Evolutionary conservation across 2,797 vertebrate genomes (phyloP), one percentile per base, ranked within the genome.

Genomic region (Alfaro cultratus): DNA sequence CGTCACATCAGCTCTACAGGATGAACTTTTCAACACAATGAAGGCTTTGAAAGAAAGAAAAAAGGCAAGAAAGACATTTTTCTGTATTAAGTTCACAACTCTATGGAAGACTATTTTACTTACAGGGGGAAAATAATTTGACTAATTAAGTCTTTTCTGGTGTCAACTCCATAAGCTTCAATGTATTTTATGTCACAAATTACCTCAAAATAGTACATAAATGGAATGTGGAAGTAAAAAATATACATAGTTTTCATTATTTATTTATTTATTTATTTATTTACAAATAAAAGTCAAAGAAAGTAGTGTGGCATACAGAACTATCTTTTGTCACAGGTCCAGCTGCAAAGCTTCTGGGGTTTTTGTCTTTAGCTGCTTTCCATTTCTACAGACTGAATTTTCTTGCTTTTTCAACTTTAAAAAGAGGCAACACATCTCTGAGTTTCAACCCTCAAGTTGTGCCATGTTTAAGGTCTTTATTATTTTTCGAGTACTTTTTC

Each of bases 21-120:
- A 77, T 4, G 92, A 94, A 74, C 80, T 96, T 18, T 88, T 71
- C 79, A 91, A 83, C 34, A 64, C 88, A 1, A 49, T 94, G 73
- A 86, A 80, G 78, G 53, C 36, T 9, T 84, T 86, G 75, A 86
- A 83, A 60, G 73, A 34, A 47, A 92, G 89, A 76, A 88, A 87
- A 78, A 90, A 89, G 90, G 95, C 77, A 90, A 86, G 83, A 73
- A 3, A 62, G 1, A 73, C 26, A 80, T 68, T 26, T 15, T 45
- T 72, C 13, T 46, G n/a, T 29, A 29, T 72, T n/a, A 2, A 45
- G 7, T 26, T 71, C 4, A 6, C 39, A 1, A 18, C 5, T 39
- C 41, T 21, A 7, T 71, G 51, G 31, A 21, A 23, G 23, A 41
- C 7, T 23, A 9, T 13, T 0, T 1, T 53, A 43, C 75, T 12